Percentiles rank a stretch among this genome's conserved stretches.
Conservation (phyloP, 2,888 invertebrate genomes). For the Ommatoiulus sabulosus region DNA sequence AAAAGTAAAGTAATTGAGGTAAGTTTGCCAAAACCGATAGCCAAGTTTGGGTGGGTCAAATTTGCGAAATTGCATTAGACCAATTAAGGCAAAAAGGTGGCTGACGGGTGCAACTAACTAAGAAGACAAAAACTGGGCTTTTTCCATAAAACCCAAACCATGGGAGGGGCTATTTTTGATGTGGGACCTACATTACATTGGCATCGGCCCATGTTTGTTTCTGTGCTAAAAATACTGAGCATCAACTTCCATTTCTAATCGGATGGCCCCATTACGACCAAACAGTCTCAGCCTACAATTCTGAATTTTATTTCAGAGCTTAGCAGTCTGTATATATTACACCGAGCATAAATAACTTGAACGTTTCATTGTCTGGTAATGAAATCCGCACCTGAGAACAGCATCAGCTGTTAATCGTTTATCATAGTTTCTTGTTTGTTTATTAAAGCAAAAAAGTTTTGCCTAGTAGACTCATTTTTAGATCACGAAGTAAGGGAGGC, state of each 20-base stretch:
- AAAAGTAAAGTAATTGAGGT: background rate
- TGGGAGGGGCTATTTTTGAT: constrained; percentile 1
- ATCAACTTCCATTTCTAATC: background rate
- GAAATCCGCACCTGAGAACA: background rate
- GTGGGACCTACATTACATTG: constrained; percentile 24
- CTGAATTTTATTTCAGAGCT: background rate
- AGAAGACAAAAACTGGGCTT: background rate
- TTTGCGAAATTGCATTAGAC: background rate
- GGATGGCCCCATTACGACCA: background rate
- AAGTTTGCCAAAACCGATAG: constrained; percentile 7
- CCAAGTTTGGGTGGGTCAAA: background rate
- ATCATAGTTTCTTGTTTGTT: background rate
- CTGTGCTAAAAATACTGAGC: background rate
- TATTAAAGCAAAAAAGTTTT: too few relatives aligned
- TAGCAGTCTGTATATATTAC: background rate
- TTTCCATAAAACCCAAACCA: background rate
- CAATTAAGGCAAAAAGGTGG: background rate
- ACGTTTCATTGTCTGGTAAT: background rate
- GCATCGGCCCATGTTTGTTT: constrained; percentile 28
- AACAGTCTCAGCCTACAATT: background rate
- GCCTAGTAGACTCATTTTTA: background rate
- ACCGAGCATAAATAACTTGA: background rate
- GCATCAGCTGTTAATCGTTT: background rate
- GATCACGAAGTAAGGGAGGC: background rate
- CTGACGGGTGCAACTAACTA: background rate